Conservation (phyloP, 2,888 invertebrate genomes). For the Himalopsyche kuldschensis region DNA sequence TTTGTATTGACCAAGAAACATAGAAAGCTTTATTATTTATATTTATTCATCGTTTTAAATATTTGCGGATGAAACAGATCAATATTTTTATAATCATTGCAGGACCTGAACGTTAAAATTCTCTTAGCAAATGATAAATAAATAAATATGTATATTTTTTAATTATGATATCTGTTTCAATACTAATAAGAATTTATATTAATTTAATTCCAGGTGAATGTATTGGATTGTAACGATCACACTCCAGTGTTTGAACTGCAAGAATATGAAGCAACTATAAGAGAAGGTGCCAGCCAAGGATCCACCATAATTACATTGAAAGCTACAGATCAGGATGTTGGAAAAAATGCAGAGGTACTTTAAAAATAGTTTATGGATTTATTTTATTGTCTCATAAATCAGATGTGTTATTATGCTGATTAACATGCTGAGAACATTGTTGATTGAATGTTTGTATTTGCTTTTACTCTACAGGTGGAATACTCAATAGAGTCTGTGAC, state of each 20-base stretch:
- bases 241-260: conserved; percentile 89
- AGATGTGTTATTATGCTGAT: neutral
- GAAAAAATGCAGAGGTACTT: conserved; percentile 80
- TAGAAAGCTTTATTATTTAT: too few relatives aligned
- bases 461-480: conserved; percentile 59
- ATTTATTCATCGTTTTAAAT: too few relatives aligned
- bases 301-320: conserved; percentile 86
- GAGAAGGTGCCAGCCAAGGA: conserved; percentile 87
- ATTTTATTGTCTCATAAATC: neutral
- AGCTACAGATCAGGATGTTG: conserved; percentile 90
- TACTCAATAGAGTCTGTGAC: conserved; percentile 75
- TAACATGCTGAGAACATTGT: too few relatives aligned
- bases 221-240: conserved; percentile 94
- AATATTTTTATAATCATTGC: too few relatives aligned
- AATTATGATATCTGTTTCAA: too few relatives aligned
- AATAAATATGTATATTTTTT: too few relatives aligned
- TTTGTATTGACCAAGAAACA: too few relatives aligned
- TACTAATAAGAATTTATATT: too few relatives aligned
- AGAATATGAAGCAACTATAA: conserved; percentile 84
- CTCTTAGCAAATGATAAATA: too few relatives aligned
- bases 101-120: too few relatives aligned
- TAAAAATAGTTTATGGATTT: neutral
- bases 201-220: conserved; percentile 67
- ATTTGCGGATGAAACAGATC: too few relatives aligned
- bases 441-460: neutral